These are phyloP conservation scores for Oceanites oceanicus DNA, from an alignment of 2,113 vertebrate species.

Conservation along the genomic window DNA sequence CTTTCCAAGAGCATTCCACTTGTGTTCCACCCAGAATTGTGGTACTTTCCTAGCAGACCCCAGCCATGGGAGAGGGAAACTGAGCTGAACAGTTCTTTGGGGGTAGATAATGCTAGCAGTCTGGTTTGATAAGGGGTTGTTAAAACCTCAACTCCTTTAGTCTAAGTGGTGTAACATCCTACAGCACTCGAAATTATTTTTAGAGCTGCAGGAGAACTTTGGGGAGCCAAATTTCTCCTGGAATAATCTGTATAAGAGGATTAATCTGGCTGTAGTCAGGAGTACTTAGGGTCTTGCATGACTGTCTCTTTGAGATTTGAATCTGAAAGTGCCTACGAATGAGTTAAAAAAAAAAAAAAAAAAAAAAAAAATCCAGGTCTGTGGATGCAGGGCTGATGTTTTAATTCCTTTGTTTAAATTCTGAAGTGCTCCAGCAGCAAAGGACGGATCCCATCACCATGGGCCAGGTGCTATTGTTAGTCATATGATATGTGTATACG, in stretches of 20 bases:
- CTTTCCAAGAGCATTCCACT: neutral
- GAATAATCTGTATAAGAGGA: slow-evolving; percentile 35
- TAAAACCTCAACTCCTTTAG: neutral
- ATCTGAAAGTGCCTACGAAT: neutral
- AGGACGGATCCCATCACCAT: neutral
- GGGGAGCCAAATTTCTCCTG: slow-evolving; percentile 12
- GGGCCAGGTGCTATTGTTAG: slow-evolving; percentile 57
- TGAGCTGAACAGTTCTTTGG: neutral
- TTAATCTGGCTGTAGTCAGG: slow-evolving; percentile 27
- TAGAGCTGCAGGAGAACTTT: neutral
- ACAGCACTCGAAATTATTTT: neutral
- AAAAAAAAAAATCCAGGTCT: neutral
- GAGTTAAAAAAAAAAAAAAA: neutral
- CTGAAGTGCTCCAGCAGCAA: neutral
- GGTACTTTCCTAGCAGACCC: neutral
- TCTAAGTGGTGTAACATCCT: neutral
- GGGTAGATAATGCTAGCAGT: neutral
- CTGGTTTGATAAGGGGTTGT: neutral
- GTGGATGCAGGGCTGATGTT: neutral
- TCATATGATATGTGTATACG: slow-evolving; percentile 23
- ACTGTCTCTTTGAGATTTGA: neutral
- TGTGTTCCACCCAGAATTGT: neutral
- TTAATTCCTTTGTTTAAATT: slow-evolving; percentile 55
- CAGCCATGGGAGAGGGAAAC: neutral
- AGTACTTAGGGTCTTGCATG: slow-evolving; percentile 10